Percentiles rank a stretch among this genome's conserved stretches.
These are phyloP conservation scores for Tetraneura akinire DNA, from an alignment of 1,140 invertebrate species.

Conservation along the genomic window DNA sequence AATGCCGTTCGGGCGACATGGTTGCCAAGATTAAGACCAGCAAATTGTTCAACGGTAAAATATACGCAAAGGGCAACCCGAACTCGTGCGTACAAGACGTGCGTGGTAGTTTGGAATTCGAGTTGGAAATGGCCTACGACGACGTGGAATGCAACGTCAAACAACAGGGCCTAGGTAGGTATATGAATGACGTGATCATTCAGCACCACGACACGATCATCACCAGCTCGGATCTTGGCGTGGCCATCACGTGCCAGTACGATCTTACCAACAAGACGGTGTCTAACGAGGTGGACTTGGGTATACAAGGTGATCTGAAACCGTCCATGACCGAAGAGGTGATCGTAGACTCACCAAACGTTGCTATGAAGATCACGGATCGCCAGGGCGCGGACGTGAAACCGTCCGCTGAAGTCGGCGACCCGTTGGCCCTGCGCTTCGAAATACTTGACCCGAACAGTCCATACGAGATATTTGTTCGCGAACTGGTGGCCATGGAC, in stretches of 20 bases:
- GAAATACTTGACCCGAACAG: conserved; percentile 88
- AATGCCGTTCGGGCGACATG: conserved; percentile 90
- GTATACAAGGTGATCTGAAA: conserved; percentile 82
- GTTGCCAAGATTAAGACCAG: conserved; percentile 87
- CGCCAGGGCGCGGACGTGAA: conserved; percentile 77
- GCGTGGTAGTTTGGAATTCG: conserved; percentile 80
- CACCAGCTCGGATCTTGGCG: conserved; percentile 87
- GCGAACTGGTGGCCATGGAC: conserved; percentile 91
- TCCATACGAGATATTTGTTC: conserved; percentile 92
- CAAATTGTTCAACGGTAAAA: conserved; percentile 90
- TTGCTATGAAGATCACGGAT: conserved; percentile 92
- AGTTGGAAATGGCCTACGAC: conserved; percentile 86
- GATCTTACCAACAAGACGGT: conserved; percentile 92
- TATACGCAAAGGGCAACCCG: conserved; percentile 89
- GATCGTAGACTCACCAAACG: conserved; percentile 87
- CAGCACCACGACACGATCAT: conserved; percentile 95
- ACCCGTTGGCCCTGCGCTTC: conserved; percentile 85
- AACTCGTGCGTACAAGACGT: conserved; percentile 89
- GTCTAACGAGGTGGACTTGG: conserved; percentile 86
- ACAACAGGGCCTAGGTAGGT: conserved; percentile 80
- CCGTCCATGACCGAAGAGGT: conserved; percentile 74
- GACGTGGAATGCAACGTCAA: conserved; percentile 87
- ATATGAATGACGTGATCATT: conserved; percentile 86
- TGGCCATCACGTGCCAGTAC: conserved; percentile 90
- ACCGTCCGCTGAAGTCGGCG: conserved; percentile 83